Base-by-base conservation (phyloP, 1,140 invertebrate genomes). In the Gryllus bimaculatus region DNA sequence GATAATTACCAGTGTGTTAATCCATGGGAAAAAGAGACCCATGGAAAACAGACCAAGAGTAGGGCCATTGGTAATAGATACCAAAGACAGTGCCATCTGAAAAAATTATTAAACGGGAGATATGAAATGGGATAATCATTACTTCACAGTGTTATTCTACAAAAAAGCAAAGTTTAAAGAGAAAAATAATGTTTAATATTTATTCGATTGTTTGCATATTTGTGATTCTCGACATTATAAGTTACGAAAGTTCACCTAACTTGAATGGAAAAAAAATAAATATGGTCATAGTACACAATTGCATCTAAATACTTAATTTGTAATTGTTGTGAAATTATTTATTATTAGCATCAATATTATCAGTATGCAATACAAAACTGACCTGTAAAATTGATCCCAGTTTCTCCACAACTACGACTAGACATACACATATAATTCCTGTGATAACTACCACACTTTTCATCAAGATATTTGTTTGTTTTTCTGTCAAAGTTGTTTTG, bases 11-110 rank as follows among this genome's bases (percentile, higher is more conserved):
- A 88, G 90, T 13, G 89, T 87, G 85, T 93, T 93, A 8, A 94
- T 90, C 89, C 93, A 94, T 0, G 94, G 94, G 82, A 95, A 85
- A 82, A 96, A 88, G 79, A 96, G 88, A 5, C 94, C 95, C 84
- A 95, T 91, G 0, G 90, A 90, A 84, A 96, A 96, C 77, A 95
- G 88, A 47, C 92, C 94, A 47, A 95, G 84, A 0, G 93, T 88
- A 1, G 94, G 93, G 73, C 94, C 95, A 84, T 89, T 91, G 8
- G 91, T 90, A 26, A 93, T 91, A 0, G 92, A 89, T 0, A 88
- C 88, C 18, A 93, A 83, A 77, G 89, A 93, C 84, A 91, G 92
- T 0, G 91, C 89, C 48, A 93, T 83, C 86, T 92, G 13, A 12
- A 12, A 20, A 47, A 75, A 75, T 2, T 39, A 39, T 39, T 39